A percentile compares a stretch with the other conserved stretches of the same genome.
Evolutionary conservation across 2,888 invertebrate genomes (phyloP).

Genomic region (Agriotes lineatus): DNA sequence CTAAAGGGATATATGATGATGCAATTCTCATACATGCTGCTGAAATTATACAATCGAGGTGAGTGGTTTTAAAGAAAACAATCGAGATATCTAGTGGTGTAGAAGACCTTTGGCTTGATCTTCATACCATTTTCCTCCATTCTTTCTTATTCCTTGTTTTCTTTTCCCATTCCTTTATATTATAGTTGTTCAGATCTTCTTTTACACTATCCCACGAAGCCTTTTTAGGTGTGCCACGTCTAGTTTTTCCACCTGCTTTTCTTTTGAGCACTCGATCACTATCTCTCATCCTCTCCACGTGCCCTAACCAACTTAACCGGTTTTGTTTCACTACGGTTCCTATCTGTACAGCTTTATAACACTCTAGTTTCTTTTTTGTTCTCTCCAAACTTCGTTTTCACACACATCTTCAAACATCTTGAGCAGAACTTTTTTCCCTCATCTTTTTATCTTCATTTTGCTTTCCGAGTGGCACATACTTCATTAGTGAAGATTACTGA

Average conservation of each 20-base stretch:
- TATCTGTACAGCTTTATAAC: too few relatives aligned
- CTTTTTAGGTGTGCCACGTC: background rate
- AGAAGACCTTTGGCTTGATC: background rate
- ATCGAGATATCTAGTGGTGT: too few relatives aligned
- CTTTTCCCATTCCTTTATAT: too few relatives aligned
- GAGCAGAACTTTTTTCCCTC: too few relatives aligned
- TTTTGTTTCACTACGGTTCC: background rate
- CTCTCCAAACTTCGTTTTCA: background rate
- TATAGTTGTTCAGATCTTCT: background rate
- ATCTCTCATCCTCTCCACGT: too few relatives aligned
- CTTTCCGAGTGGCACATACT: background rate
- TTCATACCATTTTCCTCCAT: background rate
- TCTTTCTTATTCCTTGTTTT: background rate
- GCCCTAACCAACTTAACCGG: too few relatives aligned
- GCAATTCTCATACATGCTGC: conserved; percentile 90
- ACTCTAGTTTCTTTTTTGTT: background rate
- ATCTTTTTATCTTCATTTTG: background rate
- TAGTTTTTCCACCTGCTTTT: too few relatives aligned
- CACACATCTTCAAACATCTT: too few relatives aligned
- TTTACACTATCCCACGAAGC: background rate
- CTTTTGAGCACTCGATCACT: background rate
- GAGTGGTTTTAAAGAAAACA: conserved; percentile 48
- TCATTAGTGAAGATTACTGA: too few relatives aligned
- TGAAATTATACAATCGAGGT: conserved; percentile 83
- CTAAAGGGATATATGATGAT: conserved; percentile 90